A percentile compares a stretch with the other conserved stretches of the same genome.
These are phyloP conservation scores for Aleiodes sp. DNA, from an alignment of 1,140 invertebrate genomes.

Conservation along the genomic window DNA sequence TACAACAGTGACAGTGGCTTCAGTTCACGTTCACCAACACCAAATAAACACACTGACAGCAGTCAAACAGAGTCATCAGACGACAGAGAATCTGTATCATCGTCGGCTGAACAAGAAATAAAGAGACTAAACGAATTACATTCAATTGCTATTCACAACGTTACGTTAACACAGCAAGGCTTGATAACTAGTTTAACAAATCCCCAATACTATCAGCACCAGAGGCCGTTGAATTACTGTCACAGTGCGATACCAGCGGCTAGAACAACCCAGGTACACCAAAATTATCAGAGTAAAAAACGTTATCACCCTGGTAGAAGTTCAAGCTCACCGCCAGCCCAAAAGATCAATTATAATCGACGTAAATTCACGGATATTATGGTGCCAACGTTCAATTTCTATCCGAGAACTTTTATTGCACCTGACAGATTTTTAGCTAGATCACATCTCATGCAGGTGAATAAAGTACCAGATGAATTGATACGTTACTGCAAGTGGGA, in stretches of 20 bases:
- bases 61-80: conserved; percentile 60
- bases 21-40: conserved; percentile 60
- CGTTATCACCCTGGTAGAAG: conserved; percentile 55
- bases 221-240: conserved; percentile 47
- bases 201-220: conserved; percentile 54
- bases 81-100: conserved; percentile 59
- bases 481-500: conserved; percentile 71
- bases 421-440: conserved; percentile 67
- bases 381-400: conserved; percentile 41
- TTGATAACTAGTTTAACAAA: conserved; percentile 42
- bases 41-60: conserved; percentile 50
- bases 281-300: conserved; percentile 60
- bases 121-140: conserved; percentile 50
- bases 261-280: conserved; percentile 43
- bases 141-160: conserved; percentile 28
- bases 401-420: conserved; percentile 50
- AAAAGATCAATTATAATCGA: conserved; percentile 50
- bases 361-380: conserved; percentile 50
- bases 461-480: conserved; percentile 53
- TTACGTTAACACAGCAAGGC: conserved; percentile 40
- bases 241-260: conserved; percentile 43
- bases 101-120: conserved; percentile 49
- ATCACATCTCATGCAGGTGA: conserved; percentile 63
- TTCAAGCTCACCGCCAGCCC: conserved; percentile 53
- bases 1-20: conserved; percentile 57